Evolutionary conservation across 2,113 vertebrate species (phyloP), one percentile per base, ranked within the genome.

Genomic region (Cyprinus carpio): DNA sequence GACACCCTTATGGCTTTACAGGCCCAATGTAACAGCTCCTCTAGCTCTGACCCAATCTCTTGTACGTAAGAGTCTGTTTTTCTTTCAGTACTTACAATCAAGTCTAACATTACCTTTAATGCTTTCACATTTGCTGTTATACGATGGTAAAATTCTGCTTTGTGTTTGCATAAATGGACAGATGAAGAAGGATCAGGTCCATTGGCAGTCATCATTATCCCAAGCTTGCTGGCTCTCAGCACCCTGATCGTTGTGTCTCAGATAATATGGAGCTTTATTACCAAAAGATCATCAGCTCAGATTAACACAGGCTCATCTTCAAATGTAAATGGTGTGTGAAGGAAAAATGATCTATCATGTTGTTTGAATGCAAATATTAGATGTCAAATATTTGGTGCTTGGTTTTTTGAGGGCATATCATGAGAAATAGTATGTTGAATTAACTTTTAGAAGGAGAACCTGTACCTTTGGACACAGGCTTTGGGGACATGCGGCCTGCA

Each of bases 201-300:
- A 3, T 75, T 93, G 23, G 91, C 90, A 2, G 67, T 91, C 23
- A 91, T 94, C 27, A 87, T 93, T 82, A 91, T 95, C n/a, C 94
- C 92, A 0, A 87, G 87, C 51, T 86, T 95, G 58, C 86, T 94
- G 86, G 90, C 89, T 83, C 87, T 90, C 0, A 92, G 91, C 85
- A 92, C 93, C 0, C 85, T 95, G 75, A 76, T 93, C 15, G 75
- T 92, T 1, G 69, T 94, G 84, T 86, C 74, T 82, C 75, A 89
- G 20, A 94, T 96, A 83, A 54, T 95, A 84, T 92, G 86, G 92
- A 93, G 91, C 72, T 90, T 92, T 0, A 82, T 89, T 67, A 85
- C 65, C 81, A 91, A 75, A 83, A 88, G 87, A 79, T 65, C 5
- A 1, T 72, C 82, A 43, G 27, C 6, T 43, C 86, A 31, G 3